These are phyloP conservation scores for Fulica atra DNA, from an alignment of 2,113 vertebrate species.

Conservation along the genomic window DNA sequence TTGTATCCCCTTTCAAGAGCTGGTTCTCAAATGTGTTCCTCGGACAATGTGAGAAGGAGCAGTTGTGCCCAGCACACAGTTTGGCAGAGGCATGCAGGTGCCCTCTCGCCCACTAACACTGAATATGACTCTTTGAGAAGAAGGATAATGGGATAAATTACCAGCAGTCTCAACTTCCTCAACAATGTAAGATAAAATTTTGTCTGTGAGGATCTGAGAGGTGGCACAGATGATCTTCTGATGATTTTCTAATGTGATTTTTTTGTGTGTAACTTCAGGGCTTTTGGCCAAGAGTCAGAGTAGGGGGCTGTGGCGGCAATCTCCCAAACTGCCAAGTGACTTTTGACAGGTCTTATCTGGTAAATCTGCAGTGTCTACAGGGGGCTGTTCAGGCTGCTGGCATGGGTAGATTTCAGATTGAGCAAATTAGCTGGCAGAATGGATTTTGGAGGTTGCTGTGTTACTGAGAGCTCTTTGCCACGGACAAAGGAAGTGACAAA, in stretches of 20 bases:
- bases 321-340: not conserved
- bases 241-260: not conserved
- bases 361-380: not conserved
- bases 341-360: not conserved
- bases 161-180: not conserved
- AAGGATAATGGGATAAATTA: not conserved
- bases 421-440: conserved; percentile 22
- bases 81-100: not conserved
- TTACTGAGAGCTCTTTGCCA: not conserved
- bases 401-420: not conserved
- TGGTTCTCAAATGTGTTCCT: not conserved
- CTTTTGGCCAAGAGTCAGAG: not conserved
- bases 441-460: conserved; percentile 10
- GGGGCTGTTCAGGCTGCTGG: not conserved
- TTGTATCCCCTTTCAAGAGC: not conserved
- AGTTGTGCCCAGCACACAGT: not conserved
- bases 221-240: not conserved
- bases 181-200: not conserved
- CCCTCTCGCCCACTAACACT: not conserved
- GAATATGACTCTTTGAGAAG: not conserved
- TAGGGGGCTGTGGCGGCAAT: not conserved
- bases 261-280: not conserved
- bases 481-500: conserved; percentile 8
- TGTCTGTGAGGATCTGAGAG: not conserved
- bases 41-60: not conserved